A percentile compares a stretch with the other conserved stretches of the same genome.
These are phyloP conservation scores for Siderastrea radians DNA, from an alignment of 92 coral and sea anemone genomes.

Conservation along the genomic window DNA sequence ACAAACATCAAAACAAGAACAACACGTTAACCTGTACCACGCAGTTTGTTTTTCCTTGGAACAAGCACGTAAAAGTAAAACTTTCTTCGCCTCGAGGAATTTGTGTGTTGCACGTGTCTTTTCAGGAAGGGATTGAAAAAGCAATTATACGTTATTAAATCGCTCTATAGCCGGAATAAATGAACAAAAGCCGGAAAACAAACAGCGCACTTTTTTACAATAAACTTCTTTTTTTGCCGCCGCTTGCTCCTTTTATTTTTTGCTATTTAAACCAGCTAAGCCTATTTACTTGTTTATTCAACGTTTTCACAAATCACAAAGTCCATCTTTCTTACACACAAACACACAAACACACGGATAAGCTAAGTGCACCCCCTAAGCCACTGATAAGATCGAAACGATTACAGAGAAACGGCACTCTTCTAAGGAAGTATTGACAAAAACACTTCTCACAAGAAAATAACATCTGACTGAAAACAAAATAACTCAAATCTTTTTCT, in stretches of 20 bases:
- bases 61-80: neutral
- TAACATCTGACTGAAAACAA: no score
- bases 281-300: neutral
- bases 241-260: neutral
- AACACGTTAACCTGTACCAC: no score
- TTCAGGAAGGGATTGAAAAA: no score
- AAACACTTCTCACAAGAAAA: no score
- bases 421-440: neutral
- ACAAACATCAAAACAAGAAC: no score
- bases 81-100: neutral
- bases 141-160: no score
- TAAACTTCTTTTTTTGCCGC: no score
- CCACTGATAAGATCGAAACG: neutral
- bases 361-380: neutral
- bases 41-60: neutral
- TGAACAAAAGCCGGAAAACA: no score
- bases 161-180: no score
- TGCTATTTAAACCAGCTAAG: neutral
- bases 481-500: no score
- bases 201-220: no score
- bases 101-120: no score
- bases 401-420: neutral
- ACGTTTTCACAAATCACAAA: neutral
- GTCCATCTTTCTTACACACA: neutral
- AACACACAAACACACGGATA: neutral